Percentiles rank a stretch among this genome's conserved stretches.
Conservation (phyloP, 1,140 invertebrate species). For the Rhysida immarginata region DNA sequence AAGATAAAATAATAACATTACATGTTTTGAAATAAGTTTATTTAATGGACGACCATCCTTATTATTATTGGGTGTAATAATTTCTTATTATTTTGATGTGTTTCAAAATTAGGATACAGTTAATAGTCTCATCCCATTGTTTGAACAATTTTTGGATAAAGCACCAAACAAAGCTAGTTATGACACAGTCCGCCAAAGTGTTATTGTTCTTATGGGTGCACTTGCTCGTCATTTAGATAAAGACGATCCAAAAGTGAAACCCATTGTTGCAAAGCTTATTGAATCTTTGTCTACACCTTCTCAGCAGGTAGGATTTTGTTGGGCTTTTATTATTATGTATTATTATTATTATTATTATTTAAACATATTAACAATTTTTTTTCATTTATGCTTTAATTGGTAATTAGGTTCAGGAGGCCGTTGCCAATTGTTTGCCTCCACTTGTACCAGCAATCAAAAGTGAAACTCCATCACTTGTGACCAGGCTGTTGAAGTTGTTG, state of each 20-base stretch:
- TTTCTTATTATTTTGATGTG: too few relatives aligned
- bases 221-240: slow-evolving; percentile 87
- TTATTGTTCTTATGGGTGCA: slow-evolving; percentile 93
- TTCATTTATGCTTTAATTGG: neutral
- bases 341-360: neutral
- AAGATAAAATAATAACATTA: too few relatives aligned
- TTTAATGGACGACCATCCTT: too few relatives aligned
- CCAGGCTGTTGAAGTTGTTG: slow-evolving; percentile 71
- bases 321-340: neutral
- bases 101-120: slow-evolving; percentile 36
- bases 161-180: slow-evolving; percentile 76
- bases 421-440: slow-evolving; percentile 87
- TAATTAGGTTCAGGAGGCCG: slow-evolving; percentile 83
- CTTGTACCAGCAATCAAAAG: slow-evolving; percentile 81
- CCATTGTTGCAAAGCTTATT: slow-evolving; percentile 80
- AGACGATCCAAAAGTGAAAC: slow-evolving; percentile 72
- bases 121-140: slow-evolving; percentile 61
- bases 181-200: slow-evolving; percentile 84
- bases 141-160: slow-evolving; percentile 78
- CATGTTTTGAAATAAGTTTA: too few relatives aligned
- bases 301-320: slow-evolving; percentile 51
- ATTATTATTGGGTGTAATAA: too few relatives aligned
- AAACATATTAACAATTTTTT: too few relatives aligned
- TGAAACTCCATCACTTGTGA: slow-evolving; percentile 71
- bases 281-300: slow-evolving; percentile 88